Conservation (phyloP, 2,888 invertebrate species). For the Coenonympha glycerion region DNA sequence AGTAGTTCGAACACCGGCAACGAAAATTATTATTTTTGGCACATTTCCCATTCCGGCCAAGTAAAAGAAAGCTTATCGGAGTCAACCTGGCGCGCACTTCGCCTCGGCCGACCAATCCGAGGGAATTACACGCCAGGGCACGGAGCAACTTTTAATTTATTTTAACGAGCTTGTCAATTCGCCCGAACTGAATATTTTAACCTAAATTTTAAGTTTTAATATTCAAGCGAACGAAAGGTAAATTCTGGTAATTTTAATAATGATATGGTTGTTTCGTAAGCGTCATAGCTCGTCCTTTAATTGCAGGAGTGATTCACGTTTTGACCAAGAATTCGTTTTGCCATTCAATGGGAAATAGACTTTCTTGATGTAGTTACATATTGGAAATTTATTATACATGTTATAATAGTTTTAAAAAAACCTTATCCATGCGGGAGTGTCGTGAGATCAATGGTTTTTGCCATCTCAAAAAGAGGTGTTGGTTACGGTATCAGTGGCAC, state of each 20-base stretch:
- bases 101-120: constrained; percentile 11
- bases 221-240: constrained; percentile 16
- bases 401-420: too few species aligned
- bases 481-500: too few species aligned
- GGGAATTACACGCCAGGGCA: constrained; percentile 11
- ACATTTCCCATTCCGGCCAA: constrained; percentile 3
- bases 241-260: constrained; percentile 4
- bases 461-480: too few species aligned
- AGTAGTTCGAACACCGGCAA: neutral
- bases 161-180: constrained; percentile 25
- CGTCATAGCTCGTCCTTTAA: neutral
- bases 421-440: too few species aligned
- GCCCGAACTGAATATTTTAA: constrained; percentile 22
- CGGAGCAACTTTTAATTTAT: constrained; percentile 20
- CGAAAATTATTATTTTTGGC: constrained; percentile 4
- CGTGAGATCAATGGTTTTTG: too few species aligned
- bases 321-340: neutral
- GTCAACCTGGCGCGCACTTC: constrained; percentile 4
- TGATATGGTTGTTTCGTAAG: neutral
- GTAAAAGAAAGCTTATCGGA: constrained; percentile 12
- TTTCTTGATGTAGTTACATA: neutral
- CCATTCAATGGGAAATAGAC: neutral
- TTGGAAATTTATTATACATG: too few species aligned
- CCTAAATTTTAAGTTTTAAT: constrained; percentile 27
- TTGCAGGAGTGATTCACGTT: neutral